Conservation (phyloP, 2,113 vertebrate genomes). For the Entomyzon cyanotis region DNA sequence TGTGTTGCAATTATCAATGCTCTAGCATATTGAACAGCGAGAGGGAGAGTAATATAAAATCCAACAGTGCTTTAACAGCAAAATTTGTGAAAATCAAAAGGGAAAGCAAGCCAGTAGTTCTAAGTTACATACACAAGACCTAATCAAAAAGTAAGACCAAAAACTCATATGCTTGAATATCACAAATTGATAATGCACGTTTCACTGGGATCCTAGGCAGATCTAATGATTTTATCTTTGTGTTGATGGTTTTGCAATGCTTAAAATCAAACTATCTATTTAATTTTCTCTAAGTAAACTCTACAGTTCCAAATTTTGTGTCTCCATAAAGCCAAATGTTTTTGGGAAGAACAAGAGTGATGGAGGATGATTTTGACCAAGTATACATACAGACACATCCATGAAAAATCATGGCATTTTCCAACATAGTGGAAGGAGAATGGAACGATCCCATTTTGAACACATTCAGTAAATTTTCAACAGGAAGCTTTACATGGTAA, state of each 20-base stretch:
- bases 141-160: background rate
- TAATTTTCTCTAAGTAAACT: background rate
- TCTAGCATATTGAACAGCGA: background rate
- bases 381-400: background rate
- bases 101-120: background rate
- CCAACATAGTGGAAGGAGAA: background rate
- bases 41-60: background rate
- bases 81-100: background rate
- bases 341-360: background rate
- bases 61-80: background rate
- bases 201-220: background rate
- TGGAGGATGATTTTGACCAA: background rate
- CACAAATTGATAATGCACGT: background rate
- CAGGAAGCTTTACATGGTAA: background rate
- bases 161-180: background rate
- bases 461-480: background rate
- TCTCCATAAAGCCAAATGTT: background rate
- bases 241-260: background rate
- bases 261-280: background rate
- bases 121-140: background rate
- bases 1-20: background rate
- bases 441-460: background rate
- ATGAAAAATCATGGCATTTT: background rate
- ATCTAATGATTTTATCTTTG: background rate
- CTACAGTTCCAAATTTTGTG: background rate